Base-by-base conservation (phyloP, 2,888 invertebrate genomes). In the Volucella bombylans region DNA sequence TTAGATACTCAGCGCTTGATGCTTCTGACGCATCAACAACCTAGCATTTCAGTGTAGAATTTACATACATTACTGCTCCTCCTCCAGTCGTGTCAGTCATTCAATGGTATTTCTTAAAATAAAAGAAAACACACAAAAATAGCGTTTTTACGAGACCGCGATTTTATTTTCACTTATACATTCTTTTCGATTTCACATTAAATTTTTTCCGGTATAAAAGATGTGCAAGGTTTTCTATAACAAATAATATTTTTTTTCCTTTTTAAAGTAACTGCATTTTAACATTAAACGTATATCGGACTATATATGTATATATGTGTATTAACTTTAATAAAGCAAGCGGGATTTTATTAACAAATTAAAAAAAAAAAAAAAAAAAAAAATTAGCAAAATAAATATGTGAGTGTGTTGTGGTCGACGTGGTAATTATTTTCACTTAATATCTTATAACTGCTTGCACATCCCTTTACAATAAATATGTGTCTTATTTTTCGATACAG, bases 101-200 rank as follows among this genome's bases (percentile, higher is more conserved):
- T 23, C 18, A 31, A 31, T 31, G 4, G 6, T 31, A 31, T 31
- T 6, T 31, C 6, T 0, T 31, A 6, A 31, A 31, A 31, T 31
- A 31, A 59, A n/a, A 50, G 12, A 15, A 47, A 49, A 57, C 8
- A 10, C 8, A 10, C 23, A 18, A 43, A 49, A 38, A 47, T n/a
- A 11, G n/a, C 57, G 41, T 14, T 68, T 23, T 61, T 72, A 81
- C 81, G 81, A 68, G 39, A 72, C 67, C 81, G 81, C 77, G 85
- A 52, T 71, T 72, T 85, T 81, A 80, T 85, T 85, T 85, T 72
- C 71, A 71, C 54, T 83, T 61, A 41, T 71, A 79, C 52, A 65
- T 67, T 73, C 69, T 79, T 65, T 14, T 41, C 10, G 8, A 81
- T 85, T 76, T 85, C 79, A 83, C 79, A 31, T 73, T 64, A 67